Evolutionary conservation across 1,140 invertebrate species (phyloP).

Genomic region (Amphibalanus amphitrite): DNA sequence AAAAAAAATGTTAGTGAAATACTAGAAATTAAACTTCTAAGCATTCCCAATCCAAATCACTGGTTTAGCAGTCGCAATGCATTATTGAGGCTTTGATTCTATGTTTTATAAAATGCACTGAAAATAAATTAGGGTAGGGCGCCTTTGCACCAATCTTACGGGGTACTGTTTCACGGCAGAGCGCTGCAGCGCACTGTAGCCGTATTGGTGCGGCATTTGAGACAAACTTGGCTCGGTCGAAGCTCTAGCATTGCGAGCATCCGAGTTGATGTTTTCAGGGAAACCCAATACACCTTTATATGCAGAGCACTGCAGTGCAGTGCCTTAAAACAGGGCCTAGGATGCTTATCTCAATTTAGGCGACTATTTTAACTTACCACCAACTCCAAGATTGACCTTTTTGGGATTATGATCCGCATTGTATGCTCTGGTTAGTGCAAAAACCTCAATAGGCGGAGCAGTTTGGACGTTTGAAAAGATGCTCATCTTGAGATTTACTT

Average conservation of each 20-base stretch:
- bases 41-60: too few species aligned
- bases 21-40: too few species aligned
- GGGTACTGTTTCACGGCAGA: background rate
- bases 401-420: background rate
- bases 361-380: background rate
- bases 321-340: background rate
- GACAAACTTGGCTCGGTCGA: background rate
- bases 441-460: background rate
- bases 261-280: background rate
- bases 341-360: background rate
- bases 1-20: too few species aligned
- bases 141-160: background rate
- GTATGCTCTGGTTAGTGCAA: background rate
- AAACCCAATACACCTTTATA: constrained; percentile 3
- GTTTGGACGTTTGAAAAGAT: background rate
- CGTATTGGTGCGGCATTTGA: too few species aligned
- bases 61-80: too few species aligned
- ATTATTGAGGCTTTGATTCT: too few species aligned
- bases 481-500: background rate
- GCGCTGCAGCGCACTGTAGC: too few species aligned
- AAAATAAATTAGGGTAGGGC: background rate
- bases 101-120: too few species aligned
- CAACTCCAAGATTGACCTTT: background rate
- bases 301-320: background rate
- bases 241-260: background rate